These are phyloP conservation scores for Drosophila tsacasi DNA, from an alignment of 1,140 invertebrate species.

Conservation along the genomic window DNA sequence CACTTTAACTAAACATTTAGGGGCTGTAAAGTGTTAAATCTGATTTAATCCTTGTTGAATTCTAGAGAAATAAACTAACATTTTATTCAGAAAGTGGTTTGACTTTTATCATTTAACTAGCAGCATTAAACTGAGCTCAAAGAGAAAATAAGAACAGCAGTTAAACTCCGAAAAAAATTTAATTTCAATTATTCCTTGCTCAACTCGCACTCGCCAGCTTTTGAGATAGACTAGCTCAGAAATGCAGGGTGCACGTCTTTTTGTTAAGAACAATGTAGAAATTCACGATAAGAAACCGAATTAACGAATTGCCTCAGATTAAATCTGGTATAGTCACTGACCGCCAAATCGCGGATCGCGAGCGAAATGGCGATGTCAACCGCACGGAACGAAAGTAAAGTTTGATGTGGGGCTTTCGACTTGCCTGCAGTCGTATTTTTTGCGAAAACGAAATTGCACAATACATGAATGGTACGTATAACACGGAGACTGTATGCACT, in stretches of 20 bases:
- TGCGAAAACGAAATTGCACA: slow-evolving; percentile 31
- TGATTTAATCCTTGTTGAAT: too few species aligned
- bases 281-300: slow-evolving; percentile 49
- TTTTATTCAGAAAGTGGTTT: not conserved
- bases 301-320: slow-evolving; percentile 10
- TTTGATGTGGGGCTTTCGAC: slow-evolving; percentile 46
- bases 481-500: slow-evolving; percentile 2
- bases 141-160: not conserved
- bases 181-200: not conserved
- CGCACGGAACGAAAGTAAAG: slow-evolving; percentile 61
- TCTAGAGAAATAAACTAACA: not conserved
- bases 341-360: slow-evolving; percentile 11
- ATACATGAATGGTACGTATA: slow-evolving; percentile 7
- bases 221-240: not conserved
- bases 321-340: slow-evolving; percentile 35
- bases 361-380: slow-evolving; percentile 45
- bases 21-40: not conserved
- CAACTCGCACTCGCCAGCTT: not conserved
- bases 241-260: not conserved
- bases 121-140: not conserved
- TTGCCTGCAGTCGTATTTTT: slow-evolving; percentile 29
- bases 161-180: not conserved
- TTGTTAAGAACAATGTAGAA: slow-evolving; percentile 1
- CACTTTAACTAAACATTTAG: not conserved
- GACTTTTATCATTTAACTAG: too few species aligned